Base-by-base conservation (phyloP, 2,113 vertebrate species). In the Hemicordylus capensis region DNA sequence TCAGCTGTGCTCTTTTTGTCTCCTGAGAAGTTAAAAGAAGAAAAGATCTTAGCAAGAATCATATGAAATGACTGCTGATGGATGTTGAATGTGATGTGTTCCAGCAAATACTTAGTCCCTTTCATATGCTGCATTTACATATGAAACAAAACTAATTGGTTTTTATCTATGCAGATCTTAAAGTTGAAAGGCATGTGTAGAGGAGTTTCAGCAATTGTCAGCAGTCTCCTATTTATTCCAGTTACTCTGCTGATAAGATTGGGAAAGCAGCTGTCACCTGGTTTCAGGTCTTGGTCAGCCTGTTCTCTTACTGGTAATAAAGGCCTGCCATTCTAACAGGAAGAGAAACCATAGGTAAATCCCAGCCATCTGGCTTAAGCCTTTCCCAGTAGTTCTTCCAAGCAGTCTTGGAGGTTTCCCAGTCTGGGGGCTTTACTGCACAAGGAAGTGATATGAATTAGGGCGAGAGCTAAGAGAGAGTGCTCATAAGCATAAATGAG, bases 231-330 rank as follows among this genome's bases (percentile, higher is more conserved):
- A 9, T 89, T 44, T 85, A 81, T 76, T 95, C 76, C 89, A 75
- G 76, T 92, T 72, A 79, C 76, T 85, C 37, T 72, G 76, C 81
- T 89, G 81, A 89, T 64, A 66, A 84, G 87, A 66, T 87, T 90
- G 66, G 88, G 94, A 92, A 91, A 94, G 11, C 95, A 96, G 94
- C 95, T 97, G 96, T 94, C 93, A 95, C 94, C 96, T 96, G 95
- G 83, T 89, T 93, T 90, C 92, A 94, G 94, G 94, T 78, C 87
- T 89, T 82, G 95, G 93, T 95, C 95, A 93, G 81, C 73, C 76
- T 94, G 93, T 94, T 92, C 84, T 34, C 88, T 91, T 78, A 66
- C 87, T 92, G 44, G 64, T 81, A 80, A 17, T 75, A 11, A 85
- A 90, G 24, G 54, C 88, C 58, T 94, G 72, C 61, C 90, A 91